Conservation (phyloP, 2,113 vertebrate genomes). For the Phoenicopterus ruber region DNA sequence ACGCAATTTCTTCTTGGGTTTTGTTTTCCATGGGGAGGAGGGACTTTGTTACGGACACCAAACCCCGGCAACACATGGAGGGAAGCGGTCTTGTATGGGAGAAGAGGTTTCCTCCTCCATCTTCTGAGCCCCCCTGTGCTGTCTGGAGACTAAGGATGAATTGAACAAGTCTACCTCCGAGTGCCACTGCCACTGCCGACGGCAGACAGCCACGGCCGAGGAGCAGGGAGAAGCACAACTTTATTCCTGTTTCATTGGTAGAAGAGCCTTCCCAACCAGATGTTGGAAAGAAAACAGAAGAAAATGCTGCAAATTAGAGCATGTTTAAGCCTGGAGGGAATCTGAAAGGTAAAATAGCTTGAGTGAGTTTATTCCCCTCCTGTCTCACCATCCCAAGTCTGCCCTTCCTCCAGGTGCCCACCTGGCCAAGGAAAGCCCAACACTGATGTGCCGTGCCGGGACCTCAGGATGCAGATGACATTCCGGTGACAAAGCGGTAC, state of each 20-base stretch:
- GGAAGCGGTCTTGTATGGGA: not conserved
- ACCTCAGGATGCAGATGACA: not conserved
- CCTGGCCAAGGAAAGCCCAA: not conserved
- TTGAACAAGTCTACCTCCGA: not conserved
- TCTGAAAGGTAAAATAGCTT: not conserved
- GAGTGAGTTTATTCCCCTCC: not conserved
- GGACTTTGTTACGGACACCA: not conserved
- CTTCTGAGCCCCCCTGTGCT: not conserved
- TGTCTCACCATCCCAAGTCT: not conserved
- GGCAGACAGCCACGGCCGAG: not conserved
- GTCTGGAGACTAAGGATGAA: not conserved
- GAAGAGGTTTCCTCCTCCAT: not conserved
- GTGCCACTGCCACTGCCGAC: not conserved
- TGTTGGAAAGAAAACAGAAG: not conserved
- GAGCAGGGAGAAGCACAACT: not conserved
- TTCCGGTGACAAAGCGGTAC: fast-evolving
- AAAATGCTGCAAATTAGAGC: not conserved
- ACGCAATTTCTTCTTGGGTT: not conserved
- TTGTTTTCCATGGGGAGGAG: not conserved
- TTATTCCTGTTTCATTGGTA: not conserved
- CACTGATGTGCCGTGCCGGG: not conserved
- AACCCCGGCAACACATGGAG: not conserved
- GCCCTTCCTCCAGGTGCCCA: not conserved
- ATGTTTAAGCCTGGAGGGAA: not conserved
- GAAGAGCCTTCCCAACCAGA: not conserved